Base-by-base conservation (phyloP, 2,797 vertebrate species). In the Chaetodon trifasciatus region DNA sequence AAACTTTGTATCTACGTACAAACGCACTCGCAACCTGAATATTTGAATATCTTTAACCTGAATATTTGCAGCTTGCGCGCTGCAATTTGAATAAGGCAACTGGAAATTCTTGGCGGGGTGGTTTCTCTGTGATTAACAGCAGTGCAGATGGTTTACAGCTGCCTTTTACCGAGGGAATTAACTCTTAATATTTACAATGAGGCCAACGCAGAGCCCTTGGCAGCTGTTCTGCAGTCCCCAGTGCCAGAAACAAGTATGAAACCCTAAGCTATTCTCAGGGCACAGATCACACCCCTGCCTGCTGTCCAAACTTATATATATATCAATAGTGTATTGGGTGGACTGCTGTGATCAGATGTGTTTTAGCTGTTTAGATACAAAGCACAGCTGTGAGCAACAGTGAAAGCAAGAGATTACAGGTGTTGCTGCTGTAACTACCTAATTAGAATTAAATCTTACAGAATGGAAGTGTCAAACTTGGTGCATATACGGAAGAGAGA, bases 111-210 rank as follows among this genome's bases (percentile, higher is more conserved):
- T 95, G 92, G 91, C 88, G 76, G 85, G 87, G 92, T 83, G 69
- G 89, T 94, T 95, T 93, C 87, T 87, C 92, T 92, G 93, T 95
- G 96, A 97, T 96, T 96, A 96, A 96, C 89, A 93, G 85, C 69
- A 47, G 85, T 90, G 87, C 89, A 92, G 90, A 93, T 95, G 94
- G 93, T 94, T 96, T 96, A 95, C 96, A 96, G 95, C 94, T 95
- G 95, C 93, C 92, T 92, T 96, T 96, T 95, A 96, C 92, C 86
- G 86, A 79, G 94, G 89, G 95, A 95, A 96, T 96, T 94, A 90
- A 94, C 92, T 93, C 90, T 78, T 96, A 95, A 96, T 96, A 95
- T 96, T 96, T 96, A 95, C 96, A 95, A 92, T 93, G 93, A 95
- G 94, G 90, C 87, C 88, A 90, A 87, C 37, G 76, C 85, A 82